These are phyloP conservation scores for Caerostris darwini DNA, from an alignment of 1,140 invertebrate genomes.

Conservation along the genomic window DNA sequence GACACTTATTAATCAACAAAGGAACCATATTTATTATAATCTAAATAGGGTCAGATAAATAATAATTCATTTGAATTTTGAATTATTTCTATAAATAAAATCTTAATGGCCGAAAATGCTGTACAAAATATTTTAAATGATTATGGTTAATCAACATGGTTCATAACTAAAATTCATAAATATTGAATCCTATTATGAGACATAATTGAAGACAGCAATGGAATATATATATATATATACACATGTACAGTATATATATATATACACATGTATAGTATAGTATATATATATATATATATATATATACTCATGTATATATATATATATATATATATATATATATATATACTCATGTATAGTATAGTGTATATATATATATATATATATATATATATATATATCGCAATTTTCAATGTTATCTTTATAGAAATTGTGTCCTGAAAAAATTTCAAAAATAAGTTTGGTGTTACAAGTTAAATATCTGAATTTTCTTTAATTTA, in stretches of 20 bases:
- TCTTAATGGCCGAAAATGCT: too few species aligned
- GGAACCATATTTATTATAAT: too few species aligned
- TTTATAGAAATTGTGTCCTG: neutral
- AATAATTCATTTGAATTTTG: too few species aligned
- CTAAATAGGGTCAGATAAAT: too few species aligned
- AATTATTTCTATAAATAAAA: too few species aligned
- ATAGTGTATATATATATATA: neutral
- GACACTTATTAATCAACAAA: too few species aligned
- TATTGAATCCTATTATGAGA: neutral
- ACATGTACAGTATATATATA: neutral
- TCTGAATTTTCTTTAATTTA: too few species aligned
- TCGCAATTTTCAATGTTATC: constrained; percentile 1
- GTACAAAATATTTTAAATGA: too few species aligned
- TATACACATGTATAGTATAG: neutral
- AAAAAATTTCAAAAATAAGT: constrained; percentile 57
- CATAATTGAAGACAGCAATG: neutral
- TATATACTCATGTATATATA: neutral
- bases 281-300: neutral
- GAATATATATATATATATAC: neutral
- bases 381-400: constrained; percentile 7
- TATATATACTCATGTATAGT: neutral
- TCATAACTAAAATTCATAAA: too few species aligned
- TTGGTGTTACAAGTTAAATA: neutral
- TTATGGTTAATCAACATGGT: too few species aligned
- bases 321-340: neutral